Conservation (phyloP, 2,888 invertebrate species). For the Chymomyza caudatula region DNA sequence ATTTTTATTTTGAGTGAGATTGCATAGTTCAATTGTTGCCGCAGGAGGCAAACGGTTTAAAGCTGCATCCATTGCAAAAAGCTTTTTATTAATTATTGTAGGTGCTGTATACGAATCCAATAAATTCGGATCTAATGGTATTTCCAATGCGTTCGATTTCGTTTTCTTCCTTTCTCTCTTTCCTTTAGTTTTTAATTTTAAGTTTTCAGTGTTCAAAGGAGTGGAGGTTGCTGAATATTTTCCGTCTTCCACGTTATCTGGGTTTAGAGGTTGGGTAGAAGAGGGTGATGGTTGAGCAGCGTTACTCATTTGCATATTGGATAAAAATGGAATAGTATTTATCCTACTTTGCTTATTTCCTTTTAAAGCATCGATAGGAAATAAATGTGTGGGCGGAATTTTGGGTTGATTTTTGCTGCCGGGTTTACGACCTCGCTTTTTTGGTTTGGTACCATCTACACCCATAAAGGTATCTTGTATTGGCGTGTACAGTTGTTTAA, state of each 20-base stretch:
- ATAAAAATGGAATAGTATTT: not conserved
- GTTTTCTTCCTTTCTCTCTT: constrained; percentile 68
- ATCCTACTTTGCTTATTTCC: constrained; percentile 17
- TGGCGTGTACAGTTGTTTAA: not conserved
- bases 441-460: constrained; percentile 52
- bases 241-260: constrained; percentile 22
- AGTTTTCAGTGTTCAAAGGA: not conserved
- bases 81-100: not conserved
- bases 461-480: not conserved
- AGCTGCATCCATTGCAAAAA: not conserved
- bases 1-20: not conserved
- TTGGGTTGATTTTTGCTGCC: constrained; percentile 72
- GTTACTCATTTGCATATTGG: not conserved
- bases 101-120: not conserved
- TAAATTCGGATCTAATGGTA: not conserved
- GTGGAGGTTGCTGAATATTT: not conserved
- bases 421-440: constrained; percentile 75
- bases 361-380: constrained; percentile 15
- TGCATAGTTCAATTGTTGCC: not conserved
- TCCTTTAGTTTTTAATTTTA: constrained; percentile 42
- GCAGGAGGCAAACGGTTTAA: not conserved
- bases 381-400: not conserved
- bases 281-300: not conserved
- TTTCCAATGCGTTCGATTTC: constrained; percentile 24
- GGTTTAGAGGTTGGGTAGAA: constrained; percentile 44